Evolutionary conservation across 2,797 vertebrate species (phyloP).

Genomic region (Eulemur albifrons): DNA sequence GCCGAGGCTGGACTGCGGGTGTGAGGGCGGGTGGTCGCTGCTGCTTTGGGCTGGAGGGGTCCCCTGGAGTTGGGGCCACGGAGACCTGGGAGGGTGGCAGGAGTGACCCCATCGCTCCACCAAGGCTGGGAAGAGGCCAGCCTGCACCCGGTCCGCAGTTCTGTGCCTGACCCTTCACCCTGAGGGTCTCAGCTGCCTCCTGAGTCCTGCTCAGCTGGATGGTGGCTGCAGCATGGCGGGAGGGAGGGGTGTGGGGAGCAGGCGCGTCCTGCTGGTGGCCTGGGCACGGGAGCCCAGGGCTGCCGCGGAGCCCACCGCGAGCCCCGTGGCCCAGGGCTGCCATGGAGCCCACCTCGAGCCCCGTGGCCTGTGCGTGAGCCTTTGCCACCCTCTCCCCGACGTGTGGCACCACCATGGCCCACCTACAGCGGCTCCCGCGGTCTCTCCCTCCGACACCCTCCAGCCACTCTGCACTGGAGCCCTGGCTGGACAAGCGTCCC

Average conservation of each 20-base stretch:
- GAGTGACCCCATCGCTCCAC: neutral
- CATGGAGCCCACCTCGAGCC: neutral
- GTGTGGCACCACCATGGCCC: neutral
- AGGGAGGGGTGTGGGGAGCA: neutral
- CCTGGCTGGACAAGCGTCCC: neutral
- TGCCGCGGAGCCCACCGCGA: neutral
- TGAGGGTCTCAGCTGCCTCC: neutral
- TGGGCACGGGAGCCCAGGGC: neutral
- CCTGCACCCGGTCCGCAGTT: neutral
- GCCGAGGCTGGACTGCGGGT: neutral
- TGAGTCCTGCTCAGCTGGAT: neutral
- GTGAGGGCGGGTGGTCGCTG: neutral
- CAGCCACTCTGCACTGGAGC: neutral
- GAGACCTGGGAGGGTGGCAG: neutral
- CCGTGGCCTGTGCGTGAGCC: no score
- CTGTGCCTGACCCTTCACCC: neutral
- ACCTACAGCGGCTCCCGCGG: neutral
- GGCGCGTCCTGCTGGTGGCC: neutral
- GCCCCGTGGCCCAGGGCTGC: no score
- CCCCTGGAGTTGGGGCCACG: neutral
- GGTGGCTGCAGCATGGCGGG: no score
- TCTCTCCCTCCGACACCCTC: neutral
- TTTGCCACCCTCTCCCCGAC: neutral
- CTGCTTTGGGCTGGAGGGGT: neutral
- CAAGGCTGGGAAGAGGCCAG: neutral